Evolutionary conservation across 2,888 invertebrate genomes (phyloP).

Genomic region (Achlya flavicornis): DNA sequence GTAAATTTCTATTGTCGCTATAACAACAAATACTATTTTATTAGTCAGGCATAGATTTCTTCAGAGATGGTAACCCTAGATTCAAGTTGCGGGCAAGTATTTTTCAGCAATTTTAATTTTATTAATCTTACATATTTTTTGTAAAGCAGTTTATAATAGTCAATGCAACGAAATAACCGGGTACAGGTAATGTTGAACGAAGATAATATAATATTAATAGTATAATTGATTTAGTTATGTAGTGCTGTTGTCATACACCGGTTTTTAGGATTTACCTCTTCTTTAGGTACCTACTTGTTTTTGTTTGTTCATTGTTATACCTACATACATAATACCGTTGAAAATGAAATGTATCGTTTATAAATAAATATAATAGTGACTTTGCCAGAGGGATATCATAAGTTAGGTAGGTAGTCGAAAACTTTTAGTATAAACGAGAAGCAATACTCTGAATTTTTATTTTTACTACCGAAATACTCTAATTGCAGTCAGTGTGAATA

Average conservation of each 20-base stretch:
- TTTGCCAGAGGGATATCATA: constrained; percentile 81
- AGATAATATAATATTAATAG: constrained; percentile 47
- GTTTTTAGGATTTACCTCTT: constrained; percentile 46
- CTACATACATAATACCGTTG: constrained; percentile 44
- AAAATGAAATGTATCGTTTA: constrained; percentile 39
- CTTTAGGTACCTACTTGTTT: constrained; percentile 33
- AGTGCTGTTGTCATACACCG: constrained; percentile 53
- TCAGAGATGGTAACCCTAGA: too few species aligned
- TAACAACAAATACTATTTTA: too few species aligned
- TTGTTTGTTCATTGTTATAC: constrained; percentile 53
- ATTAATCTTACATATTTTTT: constrained; percentile 28
- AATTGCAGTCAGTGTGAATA: constrained; percentile 58
- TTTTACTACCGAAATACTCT: constrained; percentile 79
- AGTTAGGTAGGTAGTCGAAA: constrained; percentile 78
- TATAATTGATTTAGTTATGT: constrained; percentile 58
- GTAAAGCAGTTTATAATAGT: constrained; percentile 40
- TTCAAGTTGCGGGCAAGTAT: constrained; percentile 49
- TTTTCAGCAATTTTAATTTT: constrained; percentile 39
- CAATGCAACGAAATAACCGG: constrained; percentile 68
- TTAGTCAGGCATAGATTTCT: too few species aligned
- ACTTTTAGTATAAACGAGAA: constrained; percentile 81
- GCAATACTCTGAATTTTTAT: constrained; percentile 82
- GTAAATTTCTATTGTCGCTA: too few species aligned
- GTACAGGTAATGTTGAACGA: constrained; percentile 56
- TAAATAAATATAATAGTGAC: constrained; percentile 52